These are phyloP conservation scores for Leptinotarsa defecta DNA, from an alignment of 1,140 invertebrate species.

Conservation along the genomic window DNA sequence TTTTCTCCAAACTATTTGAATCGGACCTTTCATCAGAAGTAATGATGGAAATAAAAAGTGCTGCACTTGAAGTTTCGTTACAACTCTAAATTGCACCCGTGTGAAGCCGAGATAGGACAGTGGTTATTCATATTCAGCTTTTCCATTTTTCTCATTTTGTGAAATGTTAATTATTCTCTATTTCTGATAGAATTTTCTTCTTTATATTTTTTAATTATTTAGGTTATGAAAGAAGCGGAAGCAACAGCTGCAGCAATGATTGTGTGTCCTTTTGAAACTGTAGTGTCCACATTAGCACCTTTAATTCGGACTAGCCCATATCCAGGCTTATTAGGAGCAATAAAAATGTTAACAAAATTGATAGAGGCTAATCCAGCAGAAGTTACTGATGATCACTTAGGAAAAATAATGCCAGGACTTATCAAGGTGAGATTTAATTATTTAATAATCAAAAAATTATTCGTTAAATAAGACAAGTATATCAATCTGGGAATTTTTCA, in stretches of 20 bases:
- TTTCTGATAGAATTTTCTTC: background rate
- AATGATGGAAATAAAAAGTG: too few species aligned
- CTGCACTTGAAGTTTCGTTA: too few species aligned
- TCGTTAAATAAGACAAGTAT: too few species aligned
- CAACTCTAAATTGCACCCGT: too few species aligned
- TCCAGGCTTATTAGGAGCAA: conserved; percentile 86
- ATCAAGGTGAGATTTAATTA: conserved; percentile 68
- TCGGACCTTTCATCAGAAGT: too few species aligned
- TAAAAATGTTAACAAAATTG: conserved; percentile 90
- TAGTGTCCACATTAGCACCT: conserved; percentile 65
- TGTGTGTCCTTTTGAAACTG: conserved; percentile 55
- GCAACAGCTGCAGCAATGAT: conserved; percentile 49
- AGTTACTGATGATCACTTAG: conserved; percentile 73
- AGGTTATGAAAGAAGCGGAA: conserved; percentile 54
- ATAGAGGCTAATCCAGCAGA: conserved; percentile 72
- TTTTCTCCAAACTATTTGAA: too few species aligned
- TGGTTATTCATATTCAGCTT: too few species aligned
- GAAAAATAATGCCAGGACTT: conserved; percentile 84
- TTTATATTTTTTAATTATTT: conserved; percentile 5
- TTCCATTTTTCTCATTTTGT: too few species aligned
- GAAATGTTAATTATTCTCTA: too few species aligned
- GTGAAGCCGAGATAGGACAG: too few species aligned
- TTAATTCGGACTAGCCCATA: conserved; percentile 84
- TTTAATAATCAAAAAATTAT: background rate
- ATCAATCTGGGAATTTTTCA: too few species aligned